These are phyloP conservation scores for Chloroceryle inda DNA, from an alignment of 2,797 vertebrate species.

Conservation along the genomic window DNA sequence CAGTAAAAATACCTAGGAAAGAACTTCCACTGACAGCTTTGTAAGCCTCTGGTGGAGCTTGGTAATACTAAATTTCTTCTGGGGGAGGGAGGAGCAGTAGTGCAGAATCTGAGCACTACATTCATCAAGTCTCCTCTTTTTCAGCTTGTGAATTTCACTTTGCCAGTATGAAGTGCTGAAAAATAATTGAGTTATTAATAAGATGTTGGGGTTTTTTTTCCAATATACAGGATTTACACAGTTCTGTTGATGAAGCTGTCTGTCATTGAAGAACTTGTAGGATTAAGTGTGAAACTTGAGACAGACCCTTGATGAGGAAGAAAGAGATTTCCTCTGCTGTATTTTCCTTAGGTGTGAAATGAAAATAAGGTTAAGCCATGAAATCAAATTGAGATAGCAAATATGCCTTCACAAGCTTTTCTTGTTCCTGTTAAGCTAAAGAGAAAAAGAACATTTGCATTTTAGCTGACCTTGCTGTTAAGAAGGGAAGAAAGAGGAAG, in stretches of 20 bases:
- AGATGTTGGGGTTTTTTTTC: not conserved
- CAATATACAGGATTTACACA: not conserved
- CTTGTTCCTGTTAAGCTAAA: not conserved
- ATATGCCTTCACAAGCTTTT: not conserved
- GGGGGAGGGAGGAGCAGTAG: not conserved
- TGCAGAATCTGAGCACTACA: not conserved
- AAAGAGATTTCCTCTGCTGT: not conserved
- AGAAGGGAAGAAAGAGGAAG: not conserved
- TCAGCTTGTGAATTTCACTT: not conserved
- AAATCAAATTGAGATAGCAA: not conserved
- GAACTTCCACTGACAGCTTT: not conserved
- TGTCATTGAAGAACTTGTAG: not conserved
- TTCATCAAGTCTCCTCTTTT: not conserved
- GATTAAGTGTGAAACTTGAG: not conserved
- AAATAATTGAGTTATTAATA: not conserved
- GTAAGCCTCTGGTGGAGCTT: not conserved
- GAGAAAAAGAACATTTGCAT: not conserved
- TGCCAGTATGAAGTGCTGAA: not conserved
- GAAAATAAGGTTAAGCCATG: not conserved
- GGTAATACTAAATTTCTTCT: not conserved
- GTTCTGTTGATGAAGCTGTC: not conserved
- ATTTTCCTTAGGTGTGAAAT: not conserved
- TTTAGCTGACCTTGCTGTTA: constrained; percentile 3
- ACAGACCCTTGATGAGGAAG: not conserved
- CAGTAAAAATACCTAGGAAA: not conserved